phyloP scores from a whole-genome alignment of 2,113 vertebrate species.

The Colossoma macropomum region DNA sequence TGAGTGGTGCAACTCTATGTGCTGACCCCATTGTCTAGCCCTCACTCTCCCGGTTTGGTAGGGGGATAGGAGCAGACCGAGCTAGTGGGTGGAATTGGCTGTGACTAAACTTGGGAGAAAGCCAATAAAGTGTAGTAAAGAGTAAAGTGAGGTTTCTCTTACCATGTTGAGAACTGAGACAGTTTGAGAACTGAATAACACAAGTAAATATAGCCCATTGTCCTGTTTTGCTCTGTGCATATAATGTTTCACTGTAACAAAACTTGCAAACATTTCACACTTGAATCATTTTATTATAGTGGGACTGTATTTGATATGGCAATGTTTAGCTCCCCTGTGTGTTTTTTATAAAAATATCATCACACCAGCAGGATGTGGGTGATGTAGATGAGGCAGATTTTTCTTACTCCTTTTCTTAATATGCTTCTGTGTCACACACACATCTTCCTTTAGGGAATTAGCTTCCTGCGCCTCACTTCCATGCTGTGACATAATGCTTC shows the following conservation, averaged over 20 bases:
- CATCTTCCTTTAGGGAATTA: conserved; percentile 27
- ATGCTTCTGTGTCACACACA: conserved; percentile 4
- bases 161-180: too few relatives aligned
- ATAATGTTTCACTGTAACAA: not conserved
- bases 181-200: not conserved
- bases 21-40: too few relatives aligned
- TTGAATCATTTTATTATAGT: not conserved
- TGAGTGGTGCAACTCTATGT: too few relatives aligned
- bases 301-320: not conserved
- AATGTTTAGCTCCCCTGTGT: not conserved
- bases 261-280: not conserved
- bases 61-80: too few relatives aligned
- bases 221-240: not conserved
- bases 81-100: too few relatives aligned
- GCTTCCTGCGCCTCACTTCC: not conserved
- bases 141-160: too few relatives aligned
- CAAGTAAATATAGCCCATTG: not conserved
- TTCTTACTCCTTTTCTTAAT: not conserved
- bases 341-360: not conserved
- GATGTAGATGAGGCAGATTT: not conserved
- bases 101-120: too few relatives aligned
- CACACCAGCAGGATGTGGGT: not conserved
- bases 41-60: too few relatives aligned
- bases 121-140: too few relatives aligned
- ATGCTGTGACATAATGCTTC: conserved; percentile 13